phyloP scores from a whole-genome alignment of 2,888 invertebrate species.

The Phaedon cochleariae region DNA sequence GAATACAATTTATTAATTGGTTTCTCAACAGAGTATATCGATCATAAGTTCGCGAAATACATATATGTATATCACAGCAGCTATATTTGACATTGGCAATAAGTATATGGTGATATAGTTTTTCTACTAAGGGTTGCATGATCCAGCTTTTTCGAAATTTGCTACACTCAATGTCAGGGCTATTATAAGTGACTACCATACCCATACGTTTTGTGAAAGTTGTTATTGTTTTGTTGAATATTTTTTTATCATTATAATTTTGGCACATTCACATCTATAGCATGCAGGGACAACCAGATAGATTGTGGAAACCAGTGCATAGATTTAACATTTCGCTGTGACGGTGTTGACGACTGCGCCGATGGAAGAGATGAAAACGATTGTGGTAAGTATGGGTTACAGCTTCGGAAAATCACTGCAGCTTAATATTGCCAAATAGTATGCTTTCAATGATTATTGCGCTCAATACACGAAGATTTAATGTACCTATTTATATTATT shows the following conservation, averaged over 20 bases:
- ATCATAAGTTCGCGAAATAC: too few relatives aligned
- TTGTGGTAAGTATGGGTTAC: conserved; percentile 60
- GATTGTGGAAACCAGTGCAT: conserved; percentile 66
- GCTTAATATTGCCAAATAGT: not conserved
- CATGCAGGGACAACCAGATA: conserved; percentile 60
- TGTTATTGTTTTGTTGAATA: not conserved
- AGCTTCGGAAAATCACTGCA: not conserved
- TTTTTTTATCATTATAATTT: conserved; percentile 6
- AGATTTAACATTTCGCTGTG: conserved; percentile 62
- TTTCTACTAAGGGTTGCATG: too few relatives aligned
- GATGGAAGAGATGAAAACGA: conserved; percentile 68
- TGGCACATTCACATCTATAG: conserved; percentile 28
- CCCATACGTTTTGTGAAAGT: too few relatives aligned
- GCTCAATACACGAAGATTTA: not conserved
- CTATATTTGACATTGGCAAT: too few relatives aligned
- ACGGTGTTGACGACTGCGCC: conserved; percentile 66
- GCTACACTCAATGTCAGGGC: too few relatives aligned
- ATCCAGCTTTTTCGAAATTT: too few relatives aligned
- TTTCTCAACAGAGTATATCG: too few relatives aligned
- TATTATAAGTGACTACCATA: too few relatives aligned
- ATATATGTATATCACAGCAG: too few relatives aligned
- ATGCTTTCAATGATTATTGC: not conserved
- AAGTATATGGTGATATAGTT: too few relatives aligned
- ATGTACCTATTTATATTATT: too few relatives aligned
- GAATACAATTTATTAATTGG: too few relatives aligned